Evolutionary conservation across 2,888 invertebrate species (phyloP), one percentile per base, ranked within the genome.

Genomic region (Epistrophe grossulariae): DNA sequence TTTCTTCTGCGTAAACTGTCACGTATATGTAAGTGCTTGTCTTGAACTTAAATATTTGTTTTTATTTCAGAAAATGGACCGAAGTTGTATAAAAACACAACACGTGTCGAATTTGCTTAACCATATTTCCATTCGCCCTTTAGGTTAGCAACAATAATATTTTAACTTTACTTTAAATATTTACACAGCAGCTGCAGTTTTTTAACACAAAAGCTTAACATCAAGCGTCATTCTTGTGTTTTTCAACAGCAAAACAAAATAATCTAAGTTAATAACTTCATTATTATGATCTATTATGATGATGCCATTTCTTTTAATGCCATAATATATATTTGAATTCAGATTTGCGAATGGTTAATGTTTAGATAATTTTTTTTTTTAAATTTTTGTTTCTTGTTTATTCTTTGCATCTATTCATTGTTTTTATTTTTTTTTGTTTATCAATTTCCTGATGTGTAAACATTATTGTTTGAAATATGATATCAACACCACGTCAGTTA

Each of bases 401-500:
- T 57, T 28, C 31, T 57, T n/a, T 4, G 15, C 13, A 15, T 35
- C 15, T 24, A 24, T 55, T 15, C 0, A 15, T 55, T 55, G 7
- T 28, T 24, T 52, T 0, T 31, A 28, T 52, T 52, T 55, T 52
- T 31, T 57, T 1, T 57, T n/a, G n/a, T n/a, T 8, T 8, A 35
- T 57, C 24, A 55, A 55, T 28, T 57, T 8, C 31, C 31, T 31
- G 2, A 10, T 31, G 31, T 57, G 9, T 10, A 31, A 57, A 31
- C 9, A 31, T 31, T 57, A n/a, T 31, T 57, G 31, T n/a, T 3
- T 0, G 55, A 57, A 57, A 31, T 57, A 31, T 31, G 31, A 57
- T 57, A n/a, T 57, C n/a, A n/a, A n/a, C 15, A 57, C 15, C 55
- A 31, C 55, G 55, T 57, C 55, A 57, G n/a, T 57, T 57, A 9